Base-by-base conservation (phyloP, 2,888 invertebrate genomes). In the Troides aeacus region DNA sequence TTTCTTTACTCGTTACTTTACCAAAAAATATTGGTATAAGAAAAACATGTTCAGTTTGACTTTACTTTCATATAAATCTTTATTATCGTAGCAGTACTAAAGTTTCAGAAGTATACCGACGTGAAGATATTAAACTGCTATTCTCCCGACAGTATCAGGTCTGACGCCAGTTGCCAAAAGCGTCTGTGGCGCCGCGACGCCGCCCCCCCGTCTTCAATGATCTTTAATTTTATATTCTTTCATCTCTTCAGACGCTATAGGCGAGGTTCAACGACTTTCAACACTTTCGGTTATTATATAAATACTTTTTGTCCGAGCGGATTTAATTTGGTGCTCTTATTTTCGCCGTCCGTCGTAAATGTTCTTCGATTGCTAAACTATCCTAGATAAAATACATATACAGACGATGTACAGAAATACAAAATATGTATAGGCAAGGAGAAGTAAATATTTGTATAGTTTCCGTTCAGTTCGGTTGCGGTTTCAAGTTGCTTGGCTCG, bases 401-500 rank as follows among this genome's bases (percentile, higher is more conserved):
- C 39, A 10, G 39, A 1, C 10, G 5, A 10, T 39, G 39, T 39
- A 10, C 39, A 39, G 7, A 39, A 39, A 39, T 39, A 39, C 7
- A 39, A 39, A 10, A 10, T 39, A 8, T 10, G 8, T 39, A 39
- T 39, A 39, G 53, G n/a, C 6, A 6, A 15, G n/a, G 53, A 53
- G n/a, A 53, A 53, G 53, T 53, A 17, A 39, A 56, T 24, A 10
- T 39, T 66, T 61, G 53, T 4, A 8, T 6, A 36, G 64, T 30
- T 63, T 66, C 71, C 76, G 74, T 39, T 10, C 10, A 39, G 39
- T 39, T 76, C 77, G 79, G 76, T 80, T 82, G 76, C 71, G 74
- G 78, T 79, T 77, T 78, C 72, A 68, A 75, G 74, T 75, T 10
- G 56, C 24, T 87, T 88, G 85, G 86, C 86, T 77, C 72, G n/a